A percentile compares a stretch with the other conserved stretches of the same genome.
These are phyloP conservation scores for Ariopsis seemanni DNA, from an alignment of 2,113 vertebrate genomes.

Conservation along the genomic window DNA sequence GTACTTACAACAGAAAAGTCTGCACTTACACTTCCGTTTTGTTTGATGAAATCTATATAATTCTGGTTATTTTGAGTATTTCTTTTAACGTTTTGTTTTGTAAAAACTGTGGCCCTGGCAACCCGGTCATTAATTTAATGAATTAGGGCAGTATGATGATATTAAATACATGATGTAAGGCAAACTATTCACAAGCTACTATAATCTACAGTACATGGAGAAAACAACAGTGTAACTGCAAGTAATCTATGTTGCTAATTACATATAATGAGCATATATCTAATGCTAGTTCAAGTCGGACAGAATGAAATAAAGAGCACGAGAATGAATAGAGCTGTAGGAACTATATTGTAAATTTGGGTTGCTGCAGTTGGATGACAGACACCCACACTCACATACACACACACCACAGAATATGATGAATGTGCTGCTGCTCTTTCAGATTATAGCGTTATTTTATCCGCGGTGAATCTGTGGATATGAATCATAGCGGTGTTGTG, in stretches of 20 bases:
- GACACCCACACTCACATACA: slow-evolving; percentile 6
- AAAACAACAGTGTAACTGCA: background rate
- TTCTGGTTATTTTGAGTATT: background rate
- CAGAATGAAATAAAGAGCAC: background rate
- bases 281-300: background rate
- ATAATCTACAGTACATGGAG: background rate
- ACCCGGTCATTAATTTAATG: no score
- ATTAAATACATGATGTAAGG: background rate
- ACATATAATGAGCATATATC: background rate
- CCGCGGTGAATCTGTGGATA: slow-evolving; percentile 39
- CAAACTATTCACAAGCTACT: background rate
- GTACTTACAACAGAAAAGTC: background rate
- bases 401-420: slow-evolving; percentile 42
- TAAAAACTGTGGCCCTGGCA: no score
- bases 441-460: slow-evolving; percentile 48
- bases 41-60: background rate
- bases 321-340: background rate
- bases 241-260: background rate
- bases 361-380: slow-evolving; percentile 33
- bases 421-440: slow-evolving; percentile 42
- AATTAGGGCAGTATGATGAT: no score
- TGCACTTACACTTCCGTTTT: background rate
- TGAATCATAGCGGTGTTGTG: slow-evolving; percentile 35
- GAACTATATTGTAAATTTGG: slow-evolving; percentile 13
- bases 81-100: background rate